Evolutionary conservation across 2,113 vertebrate genomes (phyloP).

Genomic region (Zosterops borbonicus): DNA sequence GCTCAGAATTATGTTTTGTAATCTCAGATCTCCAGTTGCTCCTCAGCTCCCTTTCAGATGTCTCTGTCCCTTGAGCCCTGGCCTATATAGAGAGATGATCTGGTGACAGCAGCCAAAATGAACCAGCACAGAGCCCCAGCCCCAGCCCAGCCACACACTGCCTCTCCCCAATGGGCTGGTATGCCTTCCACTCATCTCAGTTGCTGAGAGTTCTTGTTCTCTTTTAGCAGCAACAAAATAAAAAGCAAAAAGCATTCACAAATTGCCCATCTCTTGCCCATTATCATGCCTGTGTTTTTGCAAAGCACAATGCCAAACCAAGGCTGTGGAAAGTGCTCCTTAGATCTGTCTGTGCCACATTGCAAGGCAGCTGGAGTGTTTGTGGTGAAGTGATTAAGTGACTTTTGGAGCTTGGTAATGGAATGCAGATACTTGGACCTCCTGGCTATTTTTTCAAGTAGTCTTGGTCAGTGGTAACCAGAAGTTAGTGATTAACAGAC

Average conservation of each 20-base stretch:
- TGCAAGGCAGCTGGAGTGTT: not conserved
- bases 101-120: not conserved
- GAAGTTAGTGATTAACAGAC: not conserved
- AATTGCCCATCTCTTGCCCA: not conserved
- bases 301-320: not conserved
- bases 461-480: not conserved
- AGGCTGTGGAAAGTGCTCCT: not conserved
- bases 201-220: not conserved
- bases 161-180: not conserved
- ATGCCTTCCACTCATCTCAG: not conserved
- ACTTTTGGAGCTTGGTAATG: not conserved
- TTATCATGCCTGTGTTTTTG: not conserved
- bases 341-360: not conserved
- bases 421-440: not conserved
- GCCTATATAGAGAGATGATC: fast-evolving
- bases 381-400: not conserved
- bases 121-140: not conserved
- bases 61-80: not conserved
- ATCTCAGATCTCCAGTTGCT: not conserved
- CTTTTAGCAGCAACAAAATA: not conserved
- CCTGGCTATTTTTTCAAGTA: not conserved
- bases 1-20: fast-evolving
- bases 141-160: fast-evolving
- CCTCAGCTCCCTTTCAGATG: not conserved
- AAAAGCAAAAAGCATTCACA: not conserved